phyloP scores from a whole-genome alignment of 2,797 vertebrate species.

The Sebastes iracundus region DNA sequence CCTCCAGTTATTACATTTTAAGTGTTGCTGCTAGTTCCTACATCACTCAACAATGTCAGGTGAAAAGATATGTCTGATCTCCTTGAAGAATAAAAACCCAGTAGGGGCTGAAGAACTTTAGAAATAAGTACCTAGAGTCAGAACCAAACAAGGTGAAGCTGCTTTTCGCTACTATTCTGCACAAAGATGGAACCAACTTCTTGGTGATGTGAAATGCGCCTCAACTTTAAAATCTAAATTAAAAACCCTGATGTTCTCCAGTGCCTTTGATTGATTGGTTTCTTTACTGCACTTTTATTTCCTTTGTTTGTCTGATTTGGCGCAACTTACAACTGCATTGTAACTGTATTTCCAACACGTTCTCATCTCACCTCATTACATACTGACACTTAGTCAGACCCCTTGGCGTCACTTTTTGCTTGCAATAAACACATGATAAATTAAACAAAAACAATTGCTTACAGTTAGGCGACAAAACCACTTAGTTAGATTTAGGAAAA shows the following conservation, averaged over 20 bases:
- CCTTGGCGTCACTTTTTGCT: rapidly evolving
- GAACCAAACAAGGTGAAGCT: background rate
- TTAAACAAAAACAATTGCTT: no score
- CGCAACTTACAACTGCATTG: background rate
- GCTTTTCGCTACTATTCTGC: background rate
- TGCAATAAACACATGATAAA: no score
- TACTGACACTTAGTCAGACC: no score
- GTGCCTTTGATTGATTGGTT: background rate
- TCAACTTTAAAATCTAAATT: background rate
- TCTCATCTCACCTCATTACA: no score
- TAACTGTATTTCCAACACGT: background rate
- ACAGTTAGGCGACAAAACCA: no score
- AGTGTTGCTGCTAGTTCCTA: background rate
- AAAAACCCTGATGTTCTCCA: background rate
- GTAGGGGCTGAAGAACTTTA: background rate
- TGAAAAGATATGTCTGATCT: background rate
- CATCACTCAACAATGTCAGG: background rate
- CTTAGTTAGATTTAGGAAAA: no score
- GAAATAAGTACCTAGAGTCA: background rate
- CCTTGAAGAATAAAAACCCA: background rate
- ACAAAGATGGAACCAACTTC: background rate
- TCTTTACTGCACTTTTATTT: background rate
- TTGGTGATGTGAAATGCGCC: background rate
- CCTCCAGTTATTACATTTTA: background rate
- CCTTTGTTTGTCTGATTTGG: background rate